Evolutionary conservation across 2,888 invertebrate species (phyloP).

Genomic region (Leptopilina syphax): DNA sequence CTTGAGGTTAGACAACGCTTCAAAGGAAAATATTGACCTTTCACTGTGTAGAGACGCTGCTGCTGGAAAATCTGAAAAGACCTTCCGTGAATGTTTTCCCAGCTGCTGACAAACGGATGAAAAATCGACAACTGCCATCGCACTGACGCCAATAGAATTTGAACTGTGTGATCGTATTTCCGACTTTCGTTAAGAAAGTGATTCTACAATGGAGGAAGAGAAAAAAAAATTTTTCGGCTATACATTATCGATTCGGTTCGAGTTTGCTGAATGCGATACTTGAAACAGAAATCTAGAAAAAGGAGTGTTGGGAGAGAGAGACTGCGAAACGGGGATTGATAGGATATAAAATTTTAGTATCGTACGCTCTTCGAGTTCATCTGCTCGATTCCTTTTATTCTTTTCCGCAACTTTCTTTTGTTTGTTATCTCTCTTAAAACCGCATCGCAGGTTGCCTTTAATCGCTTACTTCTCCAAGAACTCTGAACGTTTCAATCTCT

Average conservation of each 20-base stretch:
- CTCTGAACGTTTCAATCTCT: conserved; percentile 15
- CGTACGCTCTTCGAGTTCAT: not conserved
- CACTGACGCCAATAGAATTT: conserved; percentile 12
- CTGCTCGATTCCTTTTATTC: conserved; percentile 12
- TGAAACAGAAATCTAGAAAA: not conserved
- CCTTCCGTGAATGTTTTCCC: conserved; percentile 49
- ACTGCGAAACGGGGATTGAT: conserved; percentile 26
- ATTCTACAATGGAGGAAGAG: not conserved
- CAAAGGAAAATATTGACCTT: conserved; percentile 67
- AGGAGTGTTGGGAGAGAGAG: conserved; percentile 31
- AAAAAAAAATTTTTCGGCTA: not conserved
- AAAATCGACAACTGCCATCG: conserved; percentile 16
- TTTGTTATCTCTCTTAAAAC: conserved; percentile 37
- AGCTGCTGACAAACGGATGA: conserved; percentile 40
- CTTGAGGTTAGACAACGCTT: conserved; percentile 54
- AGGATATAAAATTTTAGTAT: conserved; percentile 41
- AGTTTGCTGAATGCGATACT: not conserved
- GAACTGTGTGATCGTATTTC: not conserved
- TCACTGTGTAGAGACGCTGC: conserved; percentile 51
- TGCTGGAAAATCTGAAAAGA: conserved; percentile 61
- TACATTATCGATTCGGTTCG: not conserved
- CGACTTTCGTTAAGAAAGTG: conserved; percentile 2
- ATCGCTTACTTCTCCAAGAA: conserved; percentile 19
- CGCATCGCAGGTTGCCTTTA: conserved; percentile 37
- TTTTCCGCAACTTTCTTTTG: conserved; percentile 19